Evolutionary conservation across 2,888 invertebrate genomes (phyloP).

Genomic region (Phengaris arion): DNA sequence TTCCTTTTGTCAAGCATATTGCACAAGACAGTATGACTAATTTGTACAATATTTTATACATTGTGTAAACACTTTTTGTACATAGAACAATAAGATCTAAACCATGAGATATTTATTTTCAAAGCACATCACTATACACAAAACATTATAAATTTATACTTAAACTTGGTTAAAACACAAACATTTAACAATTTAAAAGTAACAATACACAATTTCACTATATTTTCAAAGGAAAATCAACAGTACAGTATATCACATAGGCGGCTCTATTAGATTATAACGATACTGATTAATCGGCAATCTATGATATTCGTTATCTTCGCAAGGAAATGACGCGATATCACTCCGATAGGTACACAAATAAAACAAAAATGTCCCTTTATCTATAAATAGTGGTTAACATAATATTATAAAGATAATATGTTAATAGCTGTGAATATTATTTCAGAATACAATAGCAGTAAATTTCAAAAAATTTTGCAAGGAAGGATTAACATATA

Average conservation of each 20-base stretch:
- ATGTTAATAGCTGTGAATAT: not conserved
- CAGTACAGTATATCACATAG: slow-evolving; percentile 37
- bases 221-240: slow-evolving; percentile 32
- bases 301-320: slow-evolving; percentile 62
- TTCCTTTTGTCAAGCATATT: slow-evolving; percentile 9
- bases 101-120: slow-evolving; percentile 10
- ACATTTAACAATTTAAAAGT: not conserved
- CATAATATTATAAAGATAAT: slow-evolving; percentile 4
- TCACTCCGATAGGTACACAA: slow-evolving; percentile 6
- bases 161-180: not conserved
- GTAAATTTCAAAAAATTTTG: not conserved
- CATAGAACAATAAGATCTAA: slow-evolving; percentile 9
- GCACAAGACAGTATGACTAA: not conserved
- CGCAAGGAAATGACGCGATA: slow-evolving; percentile 49
- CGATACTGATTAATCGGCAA: slow-evolving; percentile 44
- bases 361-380: slow-evolving; percentile 21
- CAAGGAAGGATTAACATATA: not conserved
- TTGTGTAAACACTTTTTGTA: not conserved
- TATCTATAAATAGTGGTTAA: slow-evolving; percentile 23
- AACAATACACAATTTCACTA: slow-evolving; percentile 9
- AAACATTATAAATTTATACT: not conserved
- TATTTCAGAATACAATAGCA: not conserved
- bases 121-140: slow-evolving; percentile 22
- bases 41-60: not conserved
- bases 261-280: slow-evolving; percentile 41